These are phyloP conservation scores for Mobula birostris DNA, from an alignment of 2,113 vertebrate species.

Conservation along the genomic window DNA sequence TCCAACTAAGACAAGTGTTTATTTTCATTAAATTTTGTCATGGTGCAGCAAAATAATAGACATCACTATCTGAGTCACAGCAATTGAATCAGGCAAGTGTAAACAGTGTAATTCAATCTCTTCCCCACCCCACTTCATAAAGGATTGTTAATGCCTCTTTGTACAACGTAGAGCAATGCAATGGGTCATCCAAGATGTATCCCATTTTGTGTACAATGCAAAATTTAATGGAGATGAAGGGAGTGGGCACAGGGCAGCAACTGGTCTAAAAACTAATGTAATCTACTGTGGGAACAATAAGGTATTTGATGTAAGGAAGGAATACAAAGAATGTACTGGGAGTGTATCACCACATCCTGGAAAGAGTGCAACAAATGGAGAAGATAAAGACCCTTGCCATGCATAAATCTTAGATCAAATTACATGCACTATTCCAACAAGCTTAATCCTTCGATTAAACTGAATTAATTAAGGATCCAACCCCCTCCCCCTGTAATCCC, in stretches of 20 bases:
- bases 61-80: background rate
- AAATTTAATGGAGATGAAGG: background rate
- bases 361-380: background rate
- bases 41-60: constrained; percentile 7
- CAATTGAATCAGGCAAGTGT: constrained; percentile 34
- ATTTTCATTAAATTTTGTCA: background rate
- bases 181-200: background rate
- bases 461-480: background rate
- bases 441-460: background rate
- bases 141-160: constrained; percentile 16
- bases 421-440: background rate
- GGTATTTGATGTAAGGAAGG: background rate
- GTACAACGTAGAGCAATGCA: background rate
- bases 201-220: background rate
- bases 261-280: background rate
- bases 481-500: no score
- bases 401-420: background rate
- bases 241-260: background rate
- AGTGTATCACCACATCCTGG: background rate
- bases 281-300: constrained; percentile 10
- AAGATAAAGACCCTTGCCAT: background rate
- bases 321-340: background rate
- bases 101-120: constrained; percentile 28
- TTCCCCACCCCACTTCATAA: background rate
- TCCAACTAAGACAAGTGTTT: background rate